Base-by-base conservation (phyloP, 2,797 vertebrate species). In the Anas bahamensis region DNA sequence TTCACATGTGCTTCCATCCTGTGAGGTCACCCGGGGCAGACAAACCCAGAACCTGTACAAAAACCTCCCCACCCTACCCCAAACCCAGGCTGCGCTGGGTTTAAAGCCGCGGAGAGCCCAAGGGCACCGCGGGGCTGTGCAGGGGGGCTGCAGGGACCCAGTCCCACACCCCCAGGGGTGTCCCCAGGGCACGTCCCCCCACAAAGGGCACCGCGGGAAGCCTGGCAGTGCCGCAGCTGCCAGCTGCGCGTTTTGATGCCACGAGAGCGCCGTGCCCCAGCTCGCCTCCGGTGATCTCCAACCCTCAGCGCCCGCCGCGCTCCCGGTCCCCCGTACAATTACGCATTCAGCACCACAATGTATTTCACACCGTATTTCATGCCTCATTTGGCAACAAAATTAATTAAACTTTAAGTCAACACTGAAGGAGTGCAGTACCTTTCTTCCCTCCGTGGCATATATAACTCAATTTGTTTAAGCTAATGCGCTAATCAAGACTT, bases 321-420 rank as follows among this genome's bases (percentile, higher is more conserved):
- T 93, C 76, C 56, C 42, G 17, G 66, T 37, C 61, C 89, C 83
- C 76, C 0, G 4, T 17, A 78, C 89, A 83, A 94, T 92, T 94
- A 93, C 26, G 2, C 65, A 92, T 93, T 64, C 92, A 77, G 63
- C 56, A 48, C 85, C 78, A 57, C 83, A 42, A 48, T 60, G 10
- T 66, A 73, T 73, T 81, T 94, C 93, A 96, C 88, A 86, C 80
- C 73, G 89, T 75, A 94, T 95, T 96, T 95, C 89, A 94, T 76
- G 93, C 94, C 90, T 95, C 95, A 94, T 94, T 96, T 95, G 93
- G 90, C 81, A 91, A 94, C 83, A 86, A 96, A 96, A 96, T 96
- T 94, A 93, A 96, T 96, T 96, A 93, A 96, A 96, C 77, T 84
- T 85, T 57, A 93, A 93, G 96, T 91, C 91, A 93, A 70, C 70